A percentile compares a stretch with the other conserved stretches of the same genome.
These are phyloP conservation scores for Chaetura pelagica DNA, from an alignment of 2,113 vertebrate species.

Conservation along the genomic window DNA sequence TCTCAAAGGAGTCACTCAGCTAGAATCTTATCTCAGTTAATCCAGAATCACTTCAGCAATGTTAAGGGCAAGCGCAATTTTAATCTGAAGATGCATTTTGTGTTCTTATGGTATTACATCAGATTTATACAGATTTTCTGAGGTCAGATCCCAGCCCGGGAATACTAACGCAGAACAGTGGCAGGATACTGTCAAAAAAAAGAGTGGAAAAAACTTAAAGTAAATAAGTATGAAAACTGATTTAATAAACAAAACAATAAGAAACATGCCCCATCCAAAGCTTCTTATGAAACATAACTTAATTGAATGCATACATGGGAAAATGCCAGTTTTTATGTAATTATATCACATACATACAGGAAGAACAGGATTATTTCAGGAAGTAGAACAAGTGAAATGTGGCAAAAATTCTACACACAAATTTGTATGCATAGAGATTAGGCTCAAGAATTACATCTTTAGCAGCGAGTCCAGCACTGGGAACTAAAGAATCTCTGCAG, in stretches of 20 bases:
- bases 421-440: neutral
- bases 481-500: neutral
- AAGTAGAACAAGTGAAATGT: neutral
- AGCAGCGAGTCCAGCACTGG: neutral
- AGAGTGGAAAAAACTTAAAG: neutral
- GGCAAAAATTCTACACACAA: neutral
- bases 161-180: slow-evolving; percentile 13
- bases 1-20: neutral
- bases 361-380: neutral
- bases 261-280: neutral
- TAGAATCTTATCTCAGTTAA: neutral
- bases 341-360: neutral
- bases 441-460: neutral
- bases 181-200: neutral
- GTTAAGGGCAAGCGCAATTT: neutral
- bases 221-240: neutral
- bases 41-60: neutral
- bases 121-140: neutral
- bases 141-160: neutral
- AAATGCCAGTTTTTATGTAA: neutral
- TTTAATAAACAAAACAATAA: neutral
- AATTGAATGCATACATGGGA: neutral
- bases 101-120: neutral
- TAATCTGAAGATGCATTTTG: neutral
- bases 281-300: neutral